Evolutionary conservation across 2,113 vertebrate species (phyloP).

Genomic region (Melanerpes aurifrons): DNA sequence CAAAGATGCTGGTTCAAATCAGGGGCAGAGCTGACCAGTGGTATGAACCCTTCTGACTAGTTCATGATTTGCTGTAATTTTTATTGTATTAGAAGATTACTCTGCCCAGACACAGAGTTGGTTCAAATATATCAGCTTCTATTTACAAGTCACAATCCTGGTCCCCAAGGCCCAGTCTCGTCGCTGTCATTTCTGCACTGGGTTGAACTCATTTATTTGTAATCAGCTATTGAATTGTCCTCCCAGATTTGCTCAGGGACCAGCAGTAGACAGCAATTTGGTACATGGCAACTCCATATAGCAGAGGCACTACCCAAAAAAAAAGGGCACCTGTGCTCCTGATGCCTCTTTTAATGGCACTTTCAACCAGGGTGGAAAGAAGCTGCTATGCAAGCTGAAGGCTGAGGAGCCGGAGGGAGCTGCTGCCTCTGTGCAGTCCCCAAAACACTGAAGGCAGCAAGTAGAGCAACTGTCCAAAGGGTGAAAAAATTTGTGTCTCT

Average conservation of each 20-base stretch:
- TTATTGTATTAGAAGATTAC: slow-evolving; percentile 1
- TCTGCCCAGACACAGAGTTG: neutral
- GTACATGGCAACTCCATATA: fast-evolving
- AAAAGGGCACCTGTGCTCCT: neutral
- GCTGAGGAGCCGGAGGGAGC: neutral
- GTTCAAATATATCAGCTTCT: neutral
- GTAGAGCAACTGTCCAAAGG: neutral
- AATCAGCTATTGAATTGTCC: neutral
- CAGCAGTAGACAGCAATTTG: neutral
- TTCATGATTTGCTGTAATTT: neutral
- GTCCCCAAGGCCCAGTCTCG: neutral
- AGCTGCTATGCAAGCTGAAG: neutral
- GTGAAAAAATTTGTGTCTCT: neutral
- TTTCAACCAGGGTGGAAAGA: neutral
- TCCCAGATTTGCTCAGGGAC: neutral
- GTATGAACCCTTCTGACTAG: neutral
- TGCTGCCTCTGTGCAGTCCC: neutral
- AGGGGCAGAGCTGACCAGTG: neutral
- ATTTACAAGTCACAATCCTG: neutral
- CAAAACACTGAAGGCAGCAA: neutral
- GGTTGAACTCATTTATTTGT: neutral
- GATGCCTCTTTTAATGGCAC: neutral
- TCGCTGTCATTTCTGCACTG: neutral
- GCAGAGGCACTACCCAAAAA: neutral
- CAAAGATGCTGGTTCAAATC: neutral